A percentile compares a stretch with the other conserved stretches of the same genome.
phyloP scores from a whole-genome alignment of 37 sponge, comb jelly and placozoan genomes.

The Mnemiopsis leidyi region DNA sequence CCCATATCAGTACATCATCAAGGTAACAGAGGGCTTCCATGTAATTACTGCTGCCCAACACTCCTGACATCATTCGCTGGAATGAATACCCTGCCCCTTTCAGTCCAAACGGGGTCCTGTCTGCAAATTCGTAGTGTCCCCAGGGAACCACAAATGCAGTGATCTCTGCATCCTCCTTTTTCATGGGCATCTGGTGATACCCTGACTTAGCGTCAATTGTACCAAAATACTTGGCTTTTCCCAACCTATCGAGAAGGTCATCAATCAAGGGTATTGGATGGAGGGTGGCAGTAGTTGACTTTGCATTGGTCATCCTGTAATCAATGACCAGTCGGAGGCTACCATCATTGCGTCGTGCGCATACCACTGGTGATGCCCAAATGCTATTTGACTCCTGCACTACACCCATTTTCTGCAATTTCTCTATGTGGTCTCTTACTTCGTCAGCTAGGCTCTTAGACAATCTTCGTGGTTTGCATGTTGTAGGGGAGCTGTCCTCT shows the following conservation, averaged over 20 bases:
- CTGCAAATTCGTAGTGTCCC: conserved; percentile 15
- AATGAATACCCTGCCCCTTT: conserved; percentile 15
- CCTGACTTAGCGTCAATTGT: background rate
- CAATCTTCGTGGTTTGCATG: background rate
- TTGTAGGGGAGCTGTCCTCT: background rate
- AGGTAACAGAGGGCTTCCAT: background rate
- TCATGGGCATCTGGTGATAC: background rate
- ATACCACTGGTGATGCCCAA: background rate
- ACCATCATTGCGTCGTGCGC: background rate
- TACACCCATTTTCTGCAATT: background rate
- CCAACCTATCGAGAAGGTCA: conserved; percentile 9
- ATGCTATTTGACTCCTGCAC: background rate
- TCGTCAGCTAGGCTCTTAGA: background rate
- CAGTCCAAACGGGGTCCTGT: background rate
- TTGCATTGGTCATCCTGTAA: background rate
- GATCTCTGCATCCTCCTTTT: background rate
- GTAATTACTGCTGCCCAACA: background rate
- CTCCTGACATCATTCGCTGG: background rate
- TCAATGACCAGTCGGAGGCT: conserved; percentile 17
- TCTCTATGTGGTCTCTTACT: background rate
- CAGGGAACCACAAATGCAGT: conserved; percentile 17
- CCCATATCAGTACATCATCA: conserved; percentile 33
- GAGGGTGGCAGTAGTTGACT: background rate
- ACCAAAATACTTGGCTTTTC: background rate
- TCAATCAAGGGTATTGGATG: background rate